Evolutionary conservation across 2,113 vertebrate species (phyloP).

Genomic region (Chunga burmeisteri): DNA sequence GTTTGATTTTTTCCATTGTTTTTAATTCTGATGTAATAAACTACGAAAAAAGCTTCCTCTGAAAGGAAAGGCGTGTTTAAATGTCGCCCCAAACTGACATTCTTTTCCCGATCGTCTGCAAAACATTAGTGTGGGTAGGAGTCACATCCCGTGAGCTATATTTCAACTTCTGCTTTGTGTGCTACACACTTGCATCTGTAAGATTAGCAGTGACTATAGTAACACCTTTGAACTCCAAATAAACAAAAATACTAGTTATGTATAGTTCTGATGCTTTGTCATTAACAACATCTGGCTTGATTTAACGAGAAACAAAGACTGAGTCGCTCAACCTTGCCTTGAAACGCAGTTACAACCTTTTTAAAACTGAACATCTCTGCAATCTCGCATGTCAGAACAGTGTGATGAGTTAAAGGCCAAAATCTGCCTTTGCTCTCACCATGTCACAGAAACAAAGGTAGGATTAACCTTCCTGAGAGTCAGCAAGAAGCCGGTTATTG

Average conservation of each 20-base stretch:
- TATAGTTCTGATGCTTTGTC: not conserved
- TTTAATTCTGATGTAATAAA: not conserved
- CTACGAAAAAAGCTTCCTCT: not conserved
- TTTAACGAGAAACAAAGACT: not conserved
- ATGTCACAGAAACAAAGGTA: not conserved
- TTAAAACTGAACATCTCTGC: not conserved
- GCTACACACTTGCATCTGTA: not conserved
- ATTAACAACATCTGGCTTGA: not conserved
- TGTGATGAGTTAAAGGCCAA: accelerated
- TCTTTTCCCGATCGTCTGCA: not conserved
- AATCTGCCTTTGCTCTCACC: not conserved
- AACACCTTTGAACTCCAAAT: not conserved
- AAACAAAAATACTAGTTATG: not conserved
- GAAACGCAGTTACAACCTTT: not conserved
- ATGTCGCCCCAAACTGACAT: not conserved
- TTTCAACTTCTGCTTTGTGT: not conserved
- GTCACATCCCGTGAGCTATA: not conserved
- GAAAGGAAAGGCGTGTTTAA: not conserved
- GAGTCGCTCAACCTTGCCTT: not conserved
- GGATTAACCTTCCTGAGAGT: not conserved
- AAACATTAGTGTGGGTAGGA: not conserved
- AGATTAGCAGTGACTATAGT: not conserved
- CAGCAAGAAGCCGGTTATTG: not conserved
- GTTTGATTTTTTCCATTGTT: not conserved
- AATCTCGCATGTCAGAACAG: accelerated